Base-by-base conservation (phyloP, 2,113 vertebrate genomes). In the Mastomys coucha region DNA sequence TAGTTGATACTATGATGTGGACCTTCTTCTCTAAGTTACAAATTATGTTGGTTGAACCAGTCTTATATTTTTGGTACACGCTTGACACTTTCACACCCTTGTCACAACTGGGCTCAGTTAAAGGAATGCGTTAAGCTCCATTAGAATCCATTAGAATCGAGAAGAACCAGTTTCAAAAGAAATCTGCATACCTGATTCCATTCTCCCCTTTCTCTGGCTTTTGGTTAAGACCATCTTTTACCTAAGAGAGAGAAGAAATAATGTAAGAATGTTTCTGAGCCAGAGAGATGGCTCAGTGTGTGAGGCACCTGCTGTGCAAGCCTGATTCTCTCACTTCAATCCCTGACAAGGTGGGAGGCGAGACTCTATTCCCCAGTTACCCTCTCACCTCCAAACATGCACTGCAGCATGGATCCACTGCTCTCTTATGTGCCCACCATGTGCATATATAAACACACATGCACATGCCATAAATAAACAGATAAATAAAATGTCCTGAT, bases 171-270 rank as follows among this genome's bases (percentile, higher is more conserved):
- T 86, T 72, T 94, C 63, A 93, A 4, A 81, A 88, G 70, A 89
- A 88, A 76, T 33, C n/a, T 24, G 60, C 96, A 85, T 98, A 99
- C 99, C 99, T 99, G 96, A 99, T 96, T 1, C 98, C 98, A 98
- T 99, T 99, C 77, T 93, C 97, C 94, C 99, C 99, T 97, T 99
- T 97, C 26, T 98, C 96, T 97, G 99, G 99, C 97, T 99, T 99
- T 39, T 92, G 49, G 0, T 12, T 98, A 94, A 99, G 39, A 91
- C 99, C 99, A 72, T 98, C 84, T 5, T 72, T 33, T 97, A 96
- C 8, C 99, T 99, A 85, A 91, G 77, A 95, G 84, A 94, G 28
- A 88, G 98, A 58, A 98, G 67, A 14, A 75, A 33, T 65, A 70
- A 89, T 2, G 58, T 73, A n/a, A 69, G 78, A 75, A 70, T 1